Conservation (phyloP, 2,888 invertebrate genomes). For the Pristionchus exspectatus region DNA sequence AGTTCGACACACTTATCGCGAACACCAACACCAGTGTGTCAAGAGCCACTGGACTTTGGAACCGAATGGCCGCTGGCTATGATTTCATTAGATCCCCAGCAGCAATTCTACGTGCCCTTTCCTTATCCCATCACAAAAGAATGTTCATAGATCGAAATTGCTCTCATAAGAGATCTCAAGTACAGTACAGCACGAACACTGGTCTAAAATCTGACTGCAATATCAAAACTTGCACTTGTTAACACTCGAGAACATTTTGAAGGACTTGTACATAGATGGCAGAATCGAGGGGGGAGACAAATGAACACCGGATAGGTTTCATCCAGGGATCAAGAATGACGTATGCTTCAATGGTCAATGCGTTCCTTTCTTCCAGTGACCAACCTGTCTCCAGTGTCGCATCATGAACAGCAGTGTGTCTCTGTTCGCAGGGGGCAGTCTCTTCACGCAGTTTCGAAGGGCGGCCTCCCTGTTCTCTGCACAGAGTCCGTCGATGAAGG, state of each 20-base stretch:
- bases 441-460: not conserved
- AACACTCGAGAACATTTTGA: too few species aligned
- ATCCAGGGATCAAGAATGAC: too few species aligned
- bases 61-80: not conserved
- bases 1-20: too few species aligned
- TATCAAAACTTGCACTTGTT: not conserved
- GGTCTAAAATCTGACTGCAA: not conserved
- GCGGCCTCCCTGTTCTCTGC: not conserved
- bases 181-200: not conserved
- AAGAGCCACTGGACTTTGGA: not conserved
- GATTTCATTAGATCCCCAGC: too few species aligned
- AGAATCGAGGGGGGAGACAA: not conserved
- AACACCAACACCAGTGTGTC: not conserved
- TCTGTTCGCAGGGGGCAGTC: not conserved
- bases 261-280: too few species aligned
- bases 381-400: not conserved
- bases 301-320: not conserved
- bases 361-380: not conserved
- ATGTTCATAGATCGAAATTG: not conserved
- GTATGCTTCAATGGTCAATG: not conserved
- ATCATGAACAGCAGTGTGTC: constrained; percentile 28
- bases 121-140: not conserved
- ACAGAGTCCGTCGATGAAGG: not conserved
- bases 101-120: not conserved
- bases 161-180: not conserved